A percentile compares a stretch with the other conserved stretches of the same genome.
Conservation (phyloP, 2,888 invertebrate species). For the Deilephila porcellus region DNA sequence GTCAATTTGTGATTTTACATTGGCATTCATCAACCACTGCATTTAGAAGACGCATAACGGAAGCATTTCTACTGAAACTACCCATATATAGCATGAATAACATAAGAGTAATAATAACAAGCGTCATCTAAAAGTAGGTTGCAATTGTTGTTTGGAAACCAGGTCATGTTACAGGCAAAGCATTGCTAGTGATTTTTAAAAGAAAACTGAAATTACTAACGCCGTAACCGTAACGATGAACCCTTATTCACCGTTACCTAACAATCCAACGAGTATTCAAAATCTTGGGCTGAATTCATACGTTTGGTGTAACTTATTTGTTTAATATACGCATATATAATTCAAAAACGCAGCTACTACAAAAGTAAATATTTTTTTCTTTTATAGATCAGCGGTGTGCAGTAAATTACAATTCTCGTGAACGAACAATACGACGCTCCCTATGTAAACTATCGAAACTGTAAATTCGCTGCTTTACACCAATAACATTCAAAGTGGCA, state of each 20-base stretch:
- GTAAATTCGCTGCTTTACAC: too few species aligned
- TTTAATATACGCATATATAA: conserved; percentile 1
- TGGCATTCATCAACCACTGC: too few species aligned
- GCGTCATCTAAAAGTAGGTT: background rate
- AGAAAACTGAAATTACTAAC: background rate
- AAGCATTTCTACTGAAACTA: background rate
- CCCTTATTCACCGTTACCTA: conserved; percentile 19
- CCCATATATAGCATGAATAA: background rate
- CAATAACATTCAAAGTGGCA: too few species aligned
- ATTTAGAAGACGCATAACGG: too few species aligned
- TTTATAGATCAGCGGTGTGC: background rate
- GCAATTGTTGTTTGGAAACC: background rate
- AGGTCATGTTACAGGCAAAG: conserved; percentile 8
- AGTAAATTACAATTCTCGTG: background rate
- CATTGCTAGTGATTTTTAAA: background rate
- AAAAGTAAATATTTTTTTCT: background rate
- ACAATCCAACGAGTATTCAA: conserved; percentile 20
- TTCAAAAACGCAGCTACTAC: background rate
- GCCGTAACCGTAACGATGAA: conserved; percentile 21
- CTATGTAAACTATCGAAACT: too few species aligned
- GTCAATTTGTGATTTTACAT: too few species aligned
- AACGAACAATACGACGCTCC: background rate
- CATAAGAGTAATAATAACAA: background rate
- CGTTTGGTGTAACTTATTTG: background rate
- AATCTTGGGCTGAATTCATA: conserved; percentile 9